Conservation (phyloP, 2,113 vertebrate genomes). For the Paradoxurus hermaphroditus region DNA sequence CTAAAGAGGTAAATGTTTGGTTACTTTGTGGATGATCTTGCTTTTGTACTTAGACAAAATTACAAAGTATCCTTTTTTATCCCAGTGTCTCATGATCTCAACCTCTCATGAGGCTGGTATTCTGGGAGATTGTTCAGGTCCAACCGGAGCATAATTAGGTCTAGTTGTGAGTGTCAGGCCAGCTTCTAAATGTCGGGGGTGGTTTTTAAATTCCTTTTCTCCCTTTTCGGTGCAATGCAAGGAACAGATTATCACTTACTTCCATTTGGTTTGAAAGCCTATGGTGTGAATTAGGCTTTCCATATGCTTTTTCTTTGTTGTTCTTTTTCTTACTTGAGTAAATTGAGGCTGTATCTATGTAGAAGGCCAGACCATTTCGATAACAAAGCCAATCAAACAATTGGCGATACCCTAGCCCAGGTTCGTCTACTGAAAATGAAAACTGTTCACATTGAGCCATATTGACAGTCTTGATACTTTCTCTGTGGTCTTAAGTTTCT, state of each 20-base stretch:
- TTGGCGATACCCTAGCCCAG: not conserved
- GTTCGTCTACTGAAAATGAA: not conserved
- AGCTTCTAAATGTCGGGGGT: not conserved
- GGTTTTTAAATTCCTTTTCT: not conserved
- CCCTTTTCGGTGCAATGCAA: not conserved
- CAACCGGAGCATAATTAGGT: not conserved
- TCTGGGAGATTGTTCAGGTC: not conserved
- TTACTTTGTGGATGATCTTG: not conserved
- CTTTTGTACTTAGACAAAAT: not conserved
- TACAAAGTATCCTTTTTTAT: not conserved
- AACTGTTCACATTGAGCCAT: not conserved
- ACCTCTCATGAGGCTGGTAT: not conserved
- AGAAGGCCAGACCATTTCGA: not conserved
- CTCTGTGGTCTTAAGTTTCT: not conserved
- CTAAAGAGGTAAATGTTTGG: not conserved
- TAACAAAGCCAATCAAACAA: not conserved
- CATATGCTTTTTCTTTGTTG: not conserved
- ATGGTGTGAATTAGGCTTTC: not conserved
- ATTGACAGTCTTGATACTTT: not conserved
- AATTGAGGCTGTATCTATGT: not conserved
- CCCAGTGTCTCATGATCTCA: not conserved
- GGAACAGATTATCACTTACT: not conserved
- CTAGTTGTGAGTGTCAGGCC: not conserved
- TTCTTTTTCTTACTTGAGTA: not conserved
- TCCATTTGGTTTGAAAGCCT: not conserved